Conservation (phyloP, 2,797 vertebrate genomes). For the Paratrypauchen microcephalus region DNA sequence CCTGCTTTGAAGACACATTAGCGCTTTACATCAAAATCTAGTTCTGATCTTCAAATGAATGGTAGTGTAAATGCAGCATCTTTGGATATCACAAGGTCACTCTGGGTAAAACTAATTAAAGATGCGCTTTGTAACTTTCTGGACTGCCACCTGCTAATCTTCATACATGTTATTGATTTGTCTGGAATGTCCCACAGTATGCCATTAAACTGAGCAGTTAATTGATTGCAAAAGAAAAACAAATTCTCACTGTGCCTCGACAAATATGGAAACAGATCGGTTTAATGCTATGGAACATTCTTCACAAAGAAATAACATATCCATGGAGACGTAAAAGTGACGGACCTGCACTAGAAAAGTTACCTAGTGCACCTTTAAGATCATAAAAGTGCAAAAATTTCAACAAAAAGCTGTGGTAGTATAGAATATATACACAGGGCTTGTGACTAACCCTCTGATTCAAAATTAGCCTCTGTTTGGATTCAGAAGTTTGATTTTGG, state of each 20-base stretch:
- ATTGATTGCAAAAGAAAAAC: too few species aligned
- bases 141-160: too few species aligned
- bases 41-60: neutral
- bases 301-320: too few species aligned
- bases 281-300: too few species aligned
- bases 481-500: constrained; percentile 29
- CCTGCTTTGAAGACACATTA: constrained; percentile 3
- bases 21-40: neutral
- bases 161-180: too few species aligned
- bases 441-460: neutral
- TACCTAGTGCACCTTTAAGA: neutral
- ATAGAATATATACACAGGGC: neutral
- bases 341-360: too few species aligned
- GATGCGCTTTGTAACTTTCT: too few species aligned
- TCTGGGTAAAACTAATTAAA: neutral
- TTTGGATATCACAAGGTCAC: neutral
- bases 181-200: too few species aligned
- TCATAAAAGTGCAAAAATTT: neutral
- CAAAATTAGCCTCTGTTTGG: constrained; percentile 11
- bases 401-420: neutral
- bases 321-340: too few species aligned
- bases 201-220: too few species aligned
- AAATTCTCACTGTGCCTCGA: too few species aligned
- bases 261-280: too few species aligned
- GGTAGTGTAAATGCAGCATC: neutral